phyloP scores from a whole-genome alignment of 2,113 vertebrate genomes.

The Odobenus rosmarus region DNA sequence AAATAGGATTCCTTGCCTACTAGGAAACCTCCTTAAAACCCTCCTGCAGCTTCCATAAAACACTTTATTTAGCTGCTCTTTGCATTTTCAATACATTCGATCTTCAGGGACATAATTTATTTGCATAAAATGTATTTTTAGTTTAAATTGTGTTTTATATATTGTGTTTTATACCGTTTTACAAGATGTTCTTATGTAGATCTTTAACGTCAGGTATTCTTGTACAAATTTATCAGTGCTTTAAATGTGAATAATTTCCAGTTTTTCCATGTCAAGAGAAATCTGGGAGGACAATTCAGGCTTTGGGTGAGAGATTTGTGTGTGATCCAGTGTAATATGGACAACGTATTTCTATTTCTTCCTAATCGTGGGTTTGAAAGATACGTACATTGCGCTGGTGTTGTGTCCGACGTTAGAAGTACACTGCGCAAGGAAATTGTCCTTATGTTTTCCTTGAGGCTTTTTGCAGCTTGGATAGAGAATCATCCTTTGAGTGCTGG shows the following conservation, averaged over 20 bases:
- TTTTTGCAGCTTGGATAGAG: background rate
- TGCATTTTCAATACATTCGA: constrained; percentile 42
- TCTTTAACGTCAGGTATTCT: constrained; percentile 52
- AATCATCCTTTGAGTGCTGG: accelerated
- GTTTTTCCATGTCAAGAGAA: background rate
- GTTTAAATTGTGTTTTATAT: constrained; percentile 29
- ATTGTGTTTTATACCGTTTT: constrained; percentile 12
- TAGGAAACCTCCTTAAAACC: constrained; percentile 39
- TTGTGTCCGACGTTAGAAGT: background rate
- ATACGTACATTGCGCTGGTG: accelerated
- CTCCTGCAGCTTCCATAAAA: constrained; percentile 64
- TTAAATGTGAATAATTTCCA: background rate
- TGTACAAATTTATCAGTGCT: constrained; percentile 37
- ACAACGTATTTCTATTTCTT: accelerated
- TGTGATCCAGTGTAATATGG: too few relatives aligned
- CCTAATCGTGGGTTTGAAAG: background rate
- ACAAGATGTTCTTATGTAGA: background rate
- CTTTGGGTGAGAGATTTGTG: background rate
- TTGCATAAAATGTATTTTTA: constrained; percentile 61
- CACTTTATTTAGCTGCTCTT: constrained; percentile 44
- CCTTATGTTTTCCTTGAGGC: background rate
- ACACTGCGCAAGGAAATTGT: accelerated
- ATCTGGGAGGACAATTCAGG: background rate
- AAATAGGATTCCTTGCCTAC: constrained; percentile 65
- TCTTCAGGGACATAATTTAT: constrained; percentile 62